Evolutionary conservation across 2,113 vertebrate species (phyloP).

Genomic region (Lepus europaeus): DNA sequence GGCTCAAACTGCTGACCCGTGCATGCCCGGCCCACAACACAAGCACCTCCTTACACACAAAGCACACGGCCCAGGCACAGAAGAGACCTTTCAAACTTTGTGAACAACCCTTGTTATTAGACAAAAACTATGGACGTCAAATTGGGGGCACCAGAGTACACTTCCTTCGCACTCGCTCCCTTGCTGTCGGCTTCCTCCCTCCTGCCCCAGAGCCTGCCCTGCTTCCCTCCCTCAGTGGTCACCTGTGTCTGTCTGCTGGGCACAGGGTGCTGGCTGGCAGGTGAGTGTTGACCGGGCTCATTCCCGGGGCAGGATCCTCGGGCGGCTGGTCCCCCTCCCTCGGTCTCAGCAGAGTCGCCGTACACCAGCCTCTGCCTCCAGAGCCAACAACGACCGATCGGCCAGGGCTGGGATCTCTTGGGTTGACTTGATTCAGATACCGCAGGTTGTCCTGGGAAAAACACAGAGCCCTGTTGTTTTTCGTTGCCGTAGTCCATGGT

Average conservation of each 20-base stretch:
- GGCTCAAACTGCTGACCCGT: too few relatives aligned
- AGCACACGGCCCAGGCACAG: too few relatives aligned
- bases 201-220: accelerated
- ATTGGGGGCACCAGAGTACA: too few relatives aligned
- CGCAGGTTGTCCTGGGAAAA: not conserved
- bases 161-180: too few relatives aligned
- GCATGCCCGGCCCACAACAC: too few relatives aligned
- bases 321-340: not conserved
- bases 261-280: accelerated
- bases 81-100: too few relatives aligned
- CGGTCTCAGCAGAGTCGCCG: accelerated
- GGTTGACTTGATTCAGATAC: not conserved
- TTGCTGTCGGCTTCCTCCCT: too few relatives aligned
- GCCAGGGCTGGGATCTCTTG: not conserved
- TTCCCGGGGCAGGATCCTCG: not conserved
- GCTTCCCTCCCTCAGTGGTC: not conserved
- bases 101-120: too few relatives aligned
- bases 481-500: not conserved
- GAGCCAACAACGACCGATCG: not conserved
- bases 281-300: accelerated
- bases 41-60: too few relatives aligned
- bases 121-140: too few relatives aligned
- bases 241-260: not conserved
- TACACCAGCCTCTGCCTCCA: not conserved
- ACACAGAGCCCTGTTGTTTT: not conserved